Conservation (phyloP, 2,888 invertebrate species). For the Diplazon laetatorius region DNA sequence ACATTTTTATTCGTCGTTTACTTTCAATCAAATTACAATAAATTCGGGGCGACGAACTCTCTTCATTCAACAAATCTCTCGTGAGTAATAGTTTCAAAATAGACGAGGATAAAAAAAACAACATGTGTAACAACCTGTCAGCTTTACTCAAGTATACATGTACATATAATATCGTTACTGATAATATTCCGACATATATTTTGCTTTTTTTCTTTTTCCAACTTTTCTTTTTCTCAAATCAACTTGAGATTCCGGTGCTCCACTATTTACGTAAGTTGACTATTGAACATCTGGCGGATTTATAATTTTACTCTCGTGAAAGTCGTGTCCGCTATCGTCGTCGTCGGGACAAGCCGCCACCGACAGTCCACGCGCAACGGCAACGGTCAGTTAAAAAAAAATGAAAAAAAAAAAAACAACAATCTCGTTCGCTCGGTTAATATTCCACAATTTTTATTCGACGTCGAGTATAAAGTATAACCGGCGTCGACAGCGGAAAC, state of each 20-base stretch:
- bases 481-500: conserved; percentile 59
- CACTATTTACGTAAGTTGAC: conserved; percentile 77
- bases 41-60: too few relatives aligned
- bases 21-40: too few relatives aligned
- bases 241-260: conserved; percentile 31
- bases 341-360: conserved; percentile 48
- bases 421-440: conserved; percentile 76
- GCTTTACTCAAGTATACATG: too few relatives aligned
- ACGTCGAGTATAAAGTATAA: conserved; percentile 37
- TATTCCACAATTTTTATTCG: conserved; percentile 75
- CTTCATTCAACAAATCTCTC: too few relatives aligned
- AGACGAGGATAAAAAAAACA: too few relatives aligned
- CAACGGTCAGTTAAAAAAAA: conserved; percentile 79
- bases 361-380: conserved; percentile 60
- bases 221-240: not conserved
- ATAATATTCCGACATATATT: too few relatives aligned
- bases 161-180: too few relatives aligned
- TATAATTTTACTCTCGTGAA: conserved; percentile 75
- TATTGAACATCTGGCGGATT: conserved; percentile 75
- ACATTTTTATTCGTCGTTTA: too few relatives aligned
- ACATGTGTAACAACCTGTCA: too few relatives aligned
- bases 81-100: too few relatives aligned
- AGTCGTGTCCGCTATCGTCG: conserved; percentile 69
- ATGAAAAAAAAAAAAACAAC: too few relatives aligned
- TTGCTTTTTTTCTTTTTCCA: conserved; percentile 18